Conservation (phyloP, 2,113 vertebrate species). For the Perognathus longimembris region DNA sequence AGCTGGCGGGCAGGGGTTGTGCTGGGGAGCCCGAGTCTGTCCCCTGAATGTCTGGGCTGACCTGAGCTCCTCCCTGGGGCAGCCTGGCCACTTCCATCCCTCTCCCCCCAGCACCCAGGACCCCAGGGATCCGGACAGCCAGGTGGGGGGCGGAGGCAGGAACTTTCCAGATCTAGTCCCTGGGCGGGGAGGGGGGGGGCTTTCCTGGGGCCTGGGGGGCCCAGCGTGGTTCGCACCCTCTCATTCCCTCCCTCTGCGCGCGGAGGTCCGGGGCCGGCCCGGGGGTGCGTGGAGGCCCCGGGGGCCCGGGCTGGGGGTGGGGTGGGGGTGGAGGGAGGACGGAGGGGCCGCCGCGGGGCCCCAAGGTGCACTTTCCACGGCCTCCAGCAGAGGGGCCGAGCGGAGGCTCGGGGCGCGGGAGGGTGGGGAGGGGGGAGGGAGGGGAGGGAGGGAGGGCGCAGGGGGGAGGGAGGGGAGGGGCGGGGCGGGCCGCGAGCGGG, state of each 20-base stretch:
- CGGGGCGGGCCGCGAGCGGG: not conserved
- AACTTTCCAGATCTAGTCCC: too few species aligned
- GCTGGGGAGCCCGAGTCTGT: not conserved
- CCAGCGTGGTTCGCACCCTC: too few species aligned
- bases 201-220: too few species aligned
- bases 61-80: not conserved
- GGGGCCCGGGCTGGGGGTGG: not conserved
- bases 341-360: not conserved
- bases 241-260: too few species aligned
- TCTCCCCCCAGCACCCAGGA: not conserved
- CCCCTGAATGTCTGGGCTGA: not conserved
- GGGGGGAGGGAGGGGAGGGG: not conserved
- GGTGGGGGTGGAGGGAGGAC: too few species aligned
- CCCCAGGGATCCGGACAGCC: not conserved
- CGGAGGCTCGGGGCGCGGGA: not conserved
- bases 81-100: not conserved
- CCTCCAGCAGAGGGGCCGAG: slow-evolving; percentile 63
- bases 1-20: too few species aligned
- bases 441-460: not conserved
- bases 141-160: too few species aligned
- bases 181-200: too few species aligned
- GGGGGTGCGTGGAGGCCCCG: too few species aligned
- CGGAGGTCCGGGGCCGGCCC: too few species aligned
- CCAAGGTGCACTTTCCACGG: not conserved
- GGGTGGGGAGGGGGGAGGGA: not conserved